Conservation (phyloP, 2,888 invertebrate species). For the Calliscelio sp. region DNA sequence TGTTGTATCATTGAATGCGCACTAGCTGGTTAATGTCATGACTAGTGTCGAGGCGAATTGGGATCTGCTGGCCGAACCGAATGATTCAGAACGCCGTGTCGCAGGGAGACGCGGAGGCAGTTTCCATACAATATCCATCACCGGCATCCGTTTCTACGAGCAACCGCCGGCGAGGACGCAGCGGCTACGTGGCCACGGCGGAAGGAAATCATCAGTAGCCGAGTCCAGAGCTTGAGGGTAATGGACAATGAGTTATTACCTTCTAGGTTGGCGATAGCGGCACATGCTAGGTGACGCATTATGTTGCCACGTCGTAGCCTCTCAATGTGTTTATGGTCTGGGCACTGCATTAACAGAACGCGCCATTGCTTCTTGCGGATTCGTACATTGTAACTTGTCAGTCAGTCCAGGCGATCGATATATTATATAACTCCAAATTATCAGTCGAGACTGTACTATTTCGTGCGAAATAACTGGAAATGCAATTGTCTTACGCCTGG, state of each 20-base stretch:
- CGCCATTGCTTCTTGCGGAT: too few species aligned
- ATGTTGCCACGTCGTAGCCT: conserved; percentile 73
- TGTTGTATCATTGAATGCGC: conserved; percentile 31
- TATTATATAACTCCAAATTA: too few species aligned
- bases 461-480: too few species aligned
- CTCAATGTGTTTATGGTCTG: too few species aligned
- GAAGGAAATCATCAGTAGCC: conserved; percentile 83
- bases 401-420: too few species aligned
- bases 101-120: conserved; percentile 27
- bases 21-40: conserved; percentile 31
- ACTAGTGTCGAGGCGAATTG: conserved; percentile 18
- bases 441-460: too few species aligned
- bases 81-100: conserved; percentile 52
- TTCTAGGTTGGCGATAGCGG: conserved; percentile 77
- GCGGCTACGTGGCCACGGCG: conserved; percentile 55
- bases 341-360: too few species aligned
- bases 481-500: too few species aligned
- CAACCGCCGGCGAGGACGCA: conserved; percentile 14
- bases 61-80: conserved; percentile 11
- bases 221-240: conserved; percentile 71
- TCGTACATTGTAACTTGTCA: too few species aligned
- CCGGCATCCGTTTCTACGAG: conserved; percentile 59
- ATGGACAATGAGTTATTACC: conserved; percentile 83
- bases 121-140: conserved; percentile 65
- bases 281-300: conserved; percentile 70